Evolutionary conservation across 2,888 invertebrate genomes (phyloP).

Genomic region (Pandemis corylana): DNA sequence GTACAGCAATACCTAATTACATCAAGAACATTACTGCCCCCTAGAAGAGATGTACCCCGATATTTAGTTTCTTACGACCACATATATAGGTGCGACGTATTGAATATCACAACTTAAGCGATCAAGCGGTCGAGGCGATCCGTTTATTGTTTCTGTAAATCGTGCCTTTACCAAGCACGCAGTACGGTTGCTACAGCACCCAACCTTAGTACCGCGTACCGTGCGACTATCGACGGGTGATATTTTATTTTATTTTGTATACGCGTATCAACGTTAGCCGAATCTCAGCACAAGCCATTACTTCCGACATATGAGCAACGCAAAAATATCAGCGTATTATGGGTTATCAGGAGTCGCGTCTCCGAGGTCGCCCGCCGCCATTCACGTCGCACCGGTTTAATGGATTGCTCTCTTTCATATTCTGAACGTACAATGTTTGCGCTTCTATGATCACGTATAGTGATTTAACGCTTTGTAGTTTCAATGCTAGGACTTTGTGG

Average conservation of each 20-base stretch:
- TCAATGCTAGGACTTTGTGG: conserved; percentile 44
- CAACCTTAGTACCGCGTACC: too few relatives aligned
- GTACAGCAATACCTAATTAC: too few relatives aligned
- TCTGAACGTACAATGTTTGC: conserved; percentile 74
- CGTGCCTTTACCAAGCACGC: too few relatives aligned
- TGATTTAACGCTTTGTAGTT: conserved; percentile 72
- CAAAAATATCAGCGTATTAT: conserved; percentile 85
- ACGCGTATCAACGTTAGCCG: conserved; percentile 59
- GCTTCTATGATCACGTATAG: conserved; percentile 76
- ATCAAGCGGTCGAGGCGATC: too few relatives aligned
- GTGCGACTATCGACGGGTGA: too few relatives aligned
- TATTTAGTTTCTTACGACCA: too few relatives aligned
- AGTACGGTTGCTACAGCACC: too few relatives aligned
- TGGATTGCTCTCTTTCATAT: conserved; percentile 84
- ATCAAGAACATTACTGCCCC: too few relatives aligned
- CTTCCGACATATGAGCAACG: conserved; percentile 85
- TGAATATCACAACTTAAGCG: too few relatives aligned
- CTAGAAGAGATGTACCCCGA: too few relatives aligned
- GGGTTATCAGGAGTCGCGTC: conserved; percentile 82
- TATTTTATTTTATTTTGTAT: neutral
- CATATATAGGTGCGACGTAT: too few relatives aligned
- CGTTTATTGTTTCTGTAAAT: too few relatives aligned
- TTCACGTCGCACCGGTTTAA: conserved; percentile 77
- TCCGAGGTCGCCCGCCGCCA: conserved; percentile 66
- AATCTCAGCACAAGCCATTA: conserved; percentile 75